phyloP scores from a whole-genome alignment of 1,140 invertebrate species.

The Idris sp. region DNA sequence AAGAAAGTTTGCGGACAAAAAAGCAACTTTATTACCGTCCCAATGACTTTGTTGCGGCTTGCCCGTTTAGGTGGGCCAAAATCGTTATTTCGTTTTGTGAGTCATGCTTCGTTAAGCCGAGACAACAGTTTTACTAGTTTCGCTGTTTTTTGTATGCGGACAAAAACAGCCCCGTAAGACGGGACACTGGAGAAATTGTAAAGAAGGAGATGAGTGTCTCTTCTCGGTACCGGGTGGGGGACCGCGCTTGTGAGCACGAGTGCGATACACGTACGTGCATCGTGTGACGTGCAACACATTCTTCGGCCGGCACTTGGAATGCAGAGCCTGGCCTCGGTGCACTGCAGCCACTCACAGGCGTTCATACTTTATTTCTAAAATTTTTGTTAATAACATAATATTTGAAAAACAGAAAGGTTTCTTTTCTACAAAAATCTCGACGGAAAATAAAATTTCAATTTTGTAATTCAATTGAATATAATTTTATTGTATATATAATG shows the following conservation, averaged over 20 bases:
- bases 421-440: no score
- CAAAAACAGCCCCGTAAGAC: constrained; percentile 37
- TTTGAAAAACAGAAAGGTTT: no score
- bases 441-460: no score
- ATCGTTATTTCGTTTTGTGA: constrained; percentile 46
- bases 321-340: constrained; percentile 63
- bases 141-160: constrained; percentile 36
- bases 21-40: no score
- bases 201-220: constrained; percentile 30
- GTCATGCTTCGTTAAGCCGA: constrained; percentile 45
- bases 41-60: no score
- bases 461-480: no score
- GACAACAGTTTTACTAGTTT: constrained; percentile 45
- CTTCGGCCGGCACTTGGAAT: constrained; percentile 73
- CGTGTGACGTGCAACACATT: constrained; percentile 68
- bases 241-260: constrained; percentile 21
- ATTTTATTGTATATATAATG: no score
- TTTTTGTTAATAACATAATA: no score
- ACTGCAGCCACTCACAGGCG: constrained; percentile 57
- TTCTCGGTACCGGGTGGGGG: constrained; percentile 17
- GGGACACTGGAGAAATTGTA: constrained; percentile 45
- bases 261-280: constrained; percentile 26
- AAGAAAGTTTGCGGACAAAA: no score
- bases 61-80: constrained; percentile 15
- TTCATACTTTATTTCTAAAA: no score